Evolutionary conservation across 2,888 invertebrate genomes (phyloP).

Genomic region (Tillus elongatus): DNA sequence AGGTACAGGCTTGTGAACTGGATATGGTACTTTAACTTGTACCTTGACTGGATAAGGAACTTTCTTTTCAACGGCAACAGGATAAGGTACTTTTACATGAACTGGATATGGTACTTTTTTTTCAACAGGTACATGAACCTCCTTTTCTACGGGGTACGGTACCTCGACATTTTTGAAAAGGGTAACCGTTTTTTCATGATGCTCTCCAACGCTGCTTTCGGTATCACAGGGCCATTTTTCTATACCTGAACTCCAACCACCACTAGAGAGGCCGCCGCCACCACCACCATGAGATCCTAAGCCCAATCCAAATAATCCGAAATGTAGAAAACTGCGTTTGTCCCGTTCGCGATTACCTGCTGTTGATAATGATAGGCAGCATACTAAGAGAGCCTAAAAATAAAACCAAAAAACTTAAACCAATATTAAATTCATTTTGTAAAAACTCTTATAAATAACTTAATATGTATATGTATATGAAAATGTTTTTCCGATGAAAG

Average conservation of each 20-base stretch:
- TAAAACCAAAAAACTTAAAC: no score
- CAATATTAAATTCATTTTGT: no score
- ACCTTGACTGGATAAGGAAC: constrained; percentile 59
- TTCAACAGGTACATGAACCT: constrained; percentile 51
- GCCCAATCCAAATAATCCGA: no score
- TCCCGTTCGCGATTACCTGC: no score
- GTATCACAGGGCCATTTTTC: constrained; percentile 12
- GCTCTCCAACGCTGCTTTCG: constrained; percentile 3
- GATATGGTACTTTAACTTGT: constrained; percentile 45
- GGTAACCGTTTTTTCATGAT: constrained; percentile 23
- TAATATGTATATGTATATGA: no score
- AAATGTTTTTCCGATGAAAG: no score
- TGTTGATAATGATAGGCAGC: no score
- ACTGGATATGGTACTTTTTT: constrained; percentile 41
- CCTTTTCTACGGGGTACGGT: constrained; percentile 57
- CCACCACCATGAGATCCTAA: not conserved
- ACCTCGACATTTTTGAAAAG: constrained; percentile 61
- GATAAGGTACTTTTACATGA: constrained; percentile 39
- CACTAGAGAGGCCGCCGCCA: constrained; percentile 16
- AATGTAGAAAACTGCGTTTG: no score
- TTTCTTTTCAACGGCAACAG: constrained; percentile 58
- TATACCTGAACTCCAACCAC: constrained; percentile 5
- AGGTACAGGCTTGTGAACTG: constrained; percentile 49
- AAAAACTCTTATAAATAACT: no score
- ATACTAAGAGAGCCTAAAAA: no score